Percentiles rank a stretch among this genome's conserved stretches.
Conservation (phyloP, 2,113 vertebrate genomes). For the Tylochromis polylepis region DNA sequence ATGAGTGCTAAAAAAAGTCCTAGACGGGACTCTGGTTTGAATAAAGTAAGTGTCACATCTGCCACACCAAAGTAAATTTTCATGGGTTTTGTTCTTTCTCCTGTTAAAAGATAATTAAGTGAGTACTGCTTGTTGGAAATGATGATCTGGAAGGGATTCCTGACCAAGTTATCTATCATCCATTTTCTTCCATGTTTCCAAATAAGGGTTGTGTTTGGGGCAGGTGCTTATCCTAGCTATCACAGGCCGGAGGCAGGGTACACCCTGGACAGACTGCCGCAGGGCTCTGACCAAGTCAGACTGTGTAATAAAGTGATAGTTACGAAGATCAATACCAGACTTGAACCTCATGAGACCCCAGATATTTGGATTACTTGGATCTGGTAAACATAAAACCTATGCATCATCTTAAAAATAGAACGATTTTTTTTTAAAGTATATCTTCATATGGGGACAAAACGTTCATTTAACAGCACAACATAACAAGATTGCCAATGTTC, state of each 20-base stretch:
- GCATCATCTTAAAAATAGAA: neutral
- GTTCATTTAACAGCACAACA: neutral
- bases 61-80: neutral
- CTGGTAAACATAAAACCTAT: neutral
- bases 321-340: neutral
- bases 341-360: neutral
- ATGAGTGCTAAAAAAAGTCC: neutral
- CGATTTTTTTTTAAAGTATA: neutral
- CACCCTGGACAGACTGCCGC: neutral
- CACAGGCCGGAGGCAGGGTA: neutral
- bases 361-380: neutral
- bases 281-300: neutral
- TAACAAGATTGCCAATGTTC: neutral
- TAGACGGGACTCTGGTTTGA: neutral
- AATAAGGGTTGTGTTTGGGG: neutral
- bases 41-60: neutral
- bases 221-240: neutral
- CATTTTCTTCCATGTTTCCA: neutral
- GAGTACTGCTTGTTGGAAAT: neutral
- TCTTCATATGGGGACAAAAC: accelerated
- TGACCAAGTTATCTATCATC: neutral
- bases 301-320: neutral
- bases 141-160: neutral
- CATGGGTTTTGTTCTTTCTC: neutral
- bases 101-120: neutral